Conservation (phyloP, 2,888 invertebrate species). For the Plagiodera versicolora region DNA sequence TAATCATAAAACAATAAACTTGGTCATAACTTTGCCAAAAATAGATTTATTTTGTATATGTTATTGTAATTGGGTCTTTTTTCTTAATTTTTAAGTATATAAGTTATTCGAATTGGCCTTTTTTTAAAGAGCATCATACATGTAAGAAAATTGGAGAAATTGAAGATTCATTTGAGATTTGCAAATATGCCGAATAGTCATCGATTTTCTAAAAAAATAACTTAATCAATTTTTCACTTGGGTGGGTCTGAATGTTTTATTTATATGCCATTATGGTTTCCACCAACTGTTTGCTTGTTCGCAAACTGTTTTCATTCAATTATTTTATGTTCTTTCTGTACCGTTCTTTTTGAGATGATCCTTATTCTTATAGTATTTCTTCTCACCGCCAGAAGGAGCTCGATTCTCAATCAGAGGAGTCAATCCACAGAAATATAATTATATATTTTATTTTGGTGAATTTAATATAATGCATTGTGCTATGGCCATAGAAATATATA, state of each 20-base stretch:
- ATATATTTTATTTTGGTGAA: too few species aligned
- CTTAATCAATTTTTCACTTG: neutral
- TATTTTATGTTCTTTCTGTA: neutral
- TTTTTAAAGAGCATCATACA: too few species aligned
- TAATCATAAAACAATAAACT: neutral
- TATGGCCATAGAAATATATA: too few species aligned
- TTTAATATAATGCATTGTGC: too few species aligned
- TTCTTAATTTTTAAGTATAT: neutral
- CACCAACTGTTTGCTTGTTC: neutral
- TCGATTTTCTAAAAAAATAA: neutral
- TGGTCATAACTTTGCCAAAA: neutral
- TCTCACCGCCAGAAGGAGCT: too few species aligned
- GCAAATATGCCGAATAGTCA: too few species aligned
- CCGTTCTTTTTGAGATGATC: too few species aligned
- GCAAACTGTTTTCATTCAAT: neutral
- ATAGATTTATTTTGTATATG: conserved; percentile 6
- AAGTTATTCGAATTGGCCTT: neutral
- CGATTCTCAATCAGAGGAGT: too few species aligned
- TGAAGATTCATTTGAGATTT: too few species aligned
- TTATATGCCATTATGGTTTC: neutral
- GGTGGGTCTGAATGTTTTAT: conserved; percentile 3
- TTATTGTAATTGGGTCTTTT: neutral
- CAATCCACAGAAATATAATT: too few species aligned
- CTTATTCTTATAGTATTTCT: too few species aligned
- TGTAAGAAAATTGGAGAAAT: too few species aligned